phyloP scores from a whole-genome alignment of 2,113 vertebrate genomes.

The Scartelaos histophorus region DNA sequence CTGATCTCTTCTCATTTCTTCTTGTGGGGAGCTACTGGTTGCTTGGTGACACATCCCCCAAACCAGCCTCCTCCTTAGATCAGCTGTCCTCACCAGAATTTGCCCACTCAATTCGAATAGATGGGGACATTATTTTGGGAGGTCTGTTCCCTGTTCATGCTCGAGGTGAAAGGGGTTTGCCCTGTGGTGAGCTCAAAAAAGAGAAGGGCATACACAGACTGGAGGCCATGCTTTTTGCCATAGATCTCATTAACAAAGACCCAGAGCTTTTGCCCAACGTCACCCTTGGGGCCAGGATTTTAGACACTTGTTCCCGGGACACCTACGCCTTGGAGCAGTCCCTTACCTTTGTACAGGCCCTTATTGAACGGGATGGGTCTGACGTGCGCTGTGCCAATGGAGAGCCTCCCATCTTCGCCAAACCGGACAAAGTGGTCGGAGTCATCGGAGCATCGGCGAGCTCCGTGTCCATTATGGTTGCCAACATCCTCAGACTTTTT shows the following conservation, averaged over 20 bases:
- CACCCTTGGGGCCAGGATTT: constrained; percentile 90
- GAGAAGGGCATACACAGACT: constrained; percentile 96
- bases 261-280: constrained; percentile 92
- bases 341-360: constrained; percentile 93
- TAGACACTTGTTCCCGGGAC: constrained; percentile 96
- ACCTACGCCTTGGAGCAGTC: constrained; percentile 81
- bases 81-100: constrained; percentile 81
- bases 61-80: constrained; percentile 58
- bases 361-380: constrained; percentile 92
- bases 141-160: constrained; percentile 94
- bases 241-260: constrained; percentile 97
- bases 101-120: constrained; percentile 93
- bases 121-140: constrained; percentile 94
- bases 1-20: constrained; percentile 81
- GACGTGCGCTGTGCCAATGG: constrained; percentile 94
- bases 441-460: constrained; percentile 96
- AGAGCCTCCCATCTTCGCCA: constrained; percentile 91
- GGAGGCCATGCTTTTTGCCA: constrained; percentile 96
- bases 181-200: constrained; percentile 96
- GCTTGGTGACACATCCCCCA: constrained; percentile 80
- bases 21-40: constrained; percentile 86
- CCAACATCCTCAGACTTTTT: constrained; percentile 97
- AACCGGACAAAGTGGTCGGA: constrained; percentile 95
- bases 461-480: constrained; percentile 98
- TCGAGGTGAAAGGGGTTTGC: constrained; percentile 90